phyloP scores from a whole-genome alignment of 2,113 vertebrate species.

The Catagonus wagneri region DNA sequence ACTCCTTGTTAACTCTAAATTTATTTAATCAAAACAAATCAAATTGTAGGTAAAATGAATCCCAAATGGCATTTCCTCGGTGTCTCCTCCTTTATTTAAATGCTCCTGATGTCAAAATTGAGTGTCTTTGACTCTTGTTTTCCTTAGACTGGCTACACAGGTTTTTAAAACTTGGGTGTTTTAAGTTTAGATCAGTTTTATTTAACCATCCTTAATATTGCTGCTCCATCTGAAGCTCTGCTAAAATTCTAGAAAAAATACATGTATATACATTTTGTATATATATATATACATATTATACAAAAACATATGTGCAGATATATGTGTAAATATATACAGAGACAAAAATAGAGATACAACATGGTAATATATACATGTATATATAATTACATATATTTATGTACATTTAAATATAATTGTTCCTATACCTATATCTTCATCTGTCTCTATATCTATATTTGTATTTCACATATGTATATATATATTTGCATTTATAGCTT shows the following conservation, averaged over 20 bases:
- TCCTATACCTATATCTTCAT: neutral
- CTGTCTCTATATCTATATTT: neutral
- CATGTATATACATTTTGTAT: too few relatives aligned
- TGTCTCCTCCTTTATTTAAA: neutral
- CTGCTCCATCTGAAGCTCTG: neutral
- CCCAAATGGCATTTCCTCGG: neutral
- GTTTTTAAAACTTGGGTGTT: neutral
- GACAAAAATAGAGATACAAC: neutral
- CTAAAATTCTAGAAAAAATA: neutral
- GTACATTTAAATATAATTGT: neutral
- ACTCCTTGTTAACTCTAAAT: neutral
- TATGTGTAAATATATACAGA: neutral
- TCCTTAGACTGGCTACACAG: neutral
- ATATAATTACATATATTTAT: neutral
- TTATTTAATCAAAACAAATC: constrained; percentile 37
- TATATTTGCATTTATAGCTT: neutral
- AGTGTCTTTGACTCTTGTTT: neutral
- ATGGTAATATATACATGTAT: neutral
- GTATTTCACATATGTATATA: neutral
- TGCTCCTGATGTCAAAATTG: neutral
- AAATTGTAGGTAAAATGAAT: constrained; percentile 8
- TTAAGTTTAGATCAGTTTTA: neutral
- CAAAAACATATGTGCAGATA: neutral
- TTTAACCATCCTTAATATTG: neutral
- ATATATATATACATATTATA: neutral